Conservation (phyloP, 2,888 invertebrate genomes). For the Acrobasis repandana region DNA sequence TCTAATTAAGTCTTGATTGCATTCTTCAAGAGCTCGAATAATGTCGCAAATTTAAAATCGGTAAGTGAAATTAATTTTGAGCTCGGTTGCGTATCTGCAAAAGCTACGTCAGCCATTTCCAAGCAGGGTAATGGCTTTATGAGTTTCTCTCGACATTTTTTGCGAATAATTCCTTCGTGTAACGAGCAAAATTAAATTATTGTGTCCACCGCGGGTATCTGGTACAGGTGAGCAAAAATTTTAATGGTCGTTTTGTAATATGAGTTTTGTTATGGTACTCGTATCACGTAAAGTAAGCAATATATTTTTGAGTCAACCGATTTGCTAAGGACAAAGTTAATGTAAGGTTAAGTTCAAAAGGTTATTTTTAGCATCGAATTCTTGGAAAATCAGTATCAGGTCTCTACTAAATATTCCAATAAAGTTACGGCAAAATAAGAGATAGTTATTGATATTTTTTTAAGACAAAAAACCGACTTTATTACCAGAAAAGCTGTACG, state of each 20-base stretch:
- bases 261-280: neutral
- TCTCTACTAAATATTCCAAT: too few relatives aligned
- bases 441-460: too few relatives aligned
- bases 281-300: too few relatives aligned
- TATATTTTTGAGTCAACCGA: too few relatives aligned
- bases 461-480: too few relatives aligned
- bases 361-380: too few relatives aligned
- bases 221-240: conserved; percentile 52
- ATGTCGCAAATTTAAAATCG: conserved; percentile 44
- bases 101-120: conserved; percentile 60
- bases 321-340: neutral
- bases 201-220: conserved; percentile 45
- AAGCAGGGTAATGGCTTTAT: conserved; percentile 64
- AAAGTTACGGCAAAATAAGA: too few relatives aligned
- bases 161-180: conserved; percentile 58
- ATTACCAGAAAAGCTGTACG: too few relatives aligned
- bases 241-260: conserved; percentile 39
- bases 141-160: conserved; percentile 62
- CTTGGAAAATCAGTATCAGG: too few relatives aligned
- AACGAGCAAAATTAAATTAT: conserved; percentile 69
- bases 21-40: conserved; percentile 36
- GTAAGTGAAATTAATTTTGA: conserved; percentile 61
- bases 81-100: conserved; percentile 50
- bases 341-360: neutral
- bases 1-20: conserved; percentile 43